Conservation (phyloP, 2,888 invertebrate species). For the Drosophila acutilabella region DNA sequence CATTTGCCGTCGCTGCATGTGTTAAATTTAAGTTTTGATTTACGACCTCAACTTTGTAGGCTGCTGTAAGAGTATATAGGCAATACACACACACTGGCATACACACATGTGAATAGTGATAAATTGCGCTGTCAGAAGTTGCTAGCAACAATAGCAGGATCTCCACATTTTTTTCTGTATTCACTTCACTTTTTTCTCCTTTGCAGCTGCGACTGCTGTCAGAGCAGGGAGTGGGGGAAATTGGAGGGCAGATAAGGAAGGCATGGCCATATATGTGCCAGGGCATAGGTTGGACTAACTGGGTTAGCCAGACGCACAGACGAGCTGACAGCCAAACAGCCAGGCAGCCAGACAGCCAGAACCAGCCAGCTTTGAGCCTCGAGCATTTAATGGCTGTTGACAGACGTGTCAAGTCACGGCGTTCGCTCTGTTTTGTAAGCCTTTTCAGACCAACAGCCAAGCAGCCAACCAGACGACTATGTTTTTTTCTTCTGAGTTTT, state of each 20-base stretch:
- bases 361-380: constrained; percentile 48
- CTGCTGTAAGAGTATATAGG: constrained; percentile 61
- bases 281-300: constrained; percentile 73
- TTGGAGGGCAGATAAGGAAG: constrained; percentile 5
- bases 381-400: constrained; percentile 82
- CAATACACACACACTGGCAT: constrained; percentile 39
- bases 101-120: constrained; percentile 74
- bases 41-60: constrained; percentile 80
- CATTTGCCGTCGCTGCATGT: constrained; percentile 78
- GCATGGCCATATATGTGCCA: constrained; percentile 63
- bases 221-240: not conserved
- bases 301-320: constrained; percentile 65
- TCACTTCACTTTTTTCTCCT: constrained; percentile 10
- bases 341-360: constrained; percentile 37
- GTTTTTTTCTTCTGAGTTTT: constrained; percentile 8
- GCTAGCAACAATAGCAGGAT: constrained; percentile 75
- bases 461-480: constrained; percentile 10
- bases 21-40: constrained; percentile 83
- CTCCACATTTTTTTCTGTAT: constrained; percentile 21
- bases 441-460: constrained; percentile 25
- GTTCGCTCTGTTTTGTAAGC: constrained; percentile 58
- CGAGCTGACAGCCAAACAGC: constrained; percentile 39
- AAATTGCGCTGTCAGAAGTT: constrained; percentile 84
- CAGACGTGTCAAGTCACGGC: constrained; percentile 78
- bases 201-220: constrained; percentile 58